Base-by-base conservation (phyloP, 2,797 vertebrate genomes). In the Parambassis ranga region DNA sequence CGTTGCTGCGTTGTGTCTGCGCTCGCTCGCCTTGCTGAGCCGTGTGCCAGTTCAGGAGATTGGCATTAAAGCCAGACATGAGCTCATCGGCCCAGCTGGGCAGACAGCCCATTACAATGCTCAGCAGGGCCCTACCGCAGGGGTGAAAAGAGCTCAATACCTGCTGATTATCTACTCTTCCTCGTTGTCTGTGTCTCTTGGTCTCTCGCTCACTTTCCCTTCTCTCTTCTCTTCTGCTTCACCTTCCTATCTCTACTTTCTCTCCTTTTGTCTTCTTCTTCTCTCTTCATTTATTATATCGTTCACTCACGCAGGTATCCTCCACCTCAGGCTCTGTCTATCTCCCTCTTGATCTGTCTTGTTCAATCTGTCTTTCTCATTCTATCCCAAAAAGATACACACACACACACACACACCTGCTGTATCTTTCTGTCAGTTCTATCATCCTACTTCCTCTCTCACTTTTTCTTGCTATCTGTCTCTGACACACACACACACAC, bases 11-110 rank as follows among this genome's bases (percentile, higher is more conserved):
- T 46, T 73, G 70, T 58, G 62, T 71, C 70, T 77, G 48, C 30
- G 30, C 77, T 79, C 30, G 30, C 77, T 79, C 61, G 11, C 72
- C 89, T 88, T 77, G 10, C 84, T 79, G 75, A 90, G 92, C 93
- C 85, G 87, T 79, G 81, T 94, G 93, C 95, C 94, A 94, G 93
- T 94, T 92, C 90, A 89, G 92, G 92, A 94, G 94, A 94, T 95
- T 98, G 95, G 95, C 95, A 95, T 95, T 95, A 94, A 95, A 97
- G 93, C 95, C 94, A 98, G 96, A 98, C 96, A 95, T 98, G 96
- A 97, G 95, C 94, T 98, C 95, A 98, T 95, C 83, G 79, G 82
- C 79, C 92, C 92, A 95, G 93, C 94, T 93, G 94, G 95, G 95
- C 95, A 94, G 95, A 94, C 94, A 93, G 95, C 94, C 93, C 92